Conservation (phyloP, 2,113 vertebrate species). For the Lamprotornis superbus region DNA sequence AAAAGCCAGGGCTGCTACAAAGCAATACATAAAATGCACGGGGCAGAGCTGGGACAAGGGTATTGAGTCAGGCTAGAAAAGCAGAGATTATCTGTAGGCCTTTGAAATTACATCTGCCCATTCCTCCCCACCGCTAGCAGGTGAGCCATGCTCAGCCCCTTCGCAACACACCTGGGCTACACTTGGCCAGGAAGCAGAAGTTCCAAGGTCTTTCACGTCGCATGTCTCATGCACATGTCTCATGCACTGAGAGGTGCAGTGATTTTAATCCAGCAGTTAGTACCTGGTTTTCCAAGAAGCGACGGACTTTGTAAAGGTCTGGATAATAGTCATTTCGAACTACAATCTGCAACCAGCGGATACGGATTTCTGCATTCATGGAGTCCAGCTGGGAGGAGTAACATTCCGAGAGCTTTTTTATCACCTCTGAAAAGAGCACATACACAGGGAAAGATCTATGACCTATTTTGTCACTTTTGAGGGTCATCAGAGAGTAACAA, state of each 20-base stretch:
- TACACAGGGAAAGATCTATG: background rate
- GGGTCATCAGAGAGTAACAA: background rate
- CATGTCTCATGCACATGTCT: slow-evolving; percentile 65
- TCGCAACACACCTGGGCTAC: slow-evolving; percentile 66
- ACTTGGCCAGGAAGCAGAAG: slow-evolving; percentile 63
- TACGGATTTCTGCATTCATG: slow-evolving; percentile 93
- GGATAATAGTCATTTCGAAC: slow-evolving; percentile 91
- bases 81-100: slow-evolving; percentile 25
- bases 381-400: slow-evolving; percentile 90
- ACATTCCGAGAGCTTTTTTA: slow-evolving; percentile 82
- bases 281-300: slow-evolving; percentile 94
- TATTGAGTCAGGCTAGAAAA: slow-evolving; percentile 8
- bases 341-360: slow-evolving; percentile 94
- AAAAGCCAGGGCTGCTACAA: slow-evolving; percentile 8
- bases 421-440: slow-evolving; percentile 78
- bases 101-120: slow-evolving; percentile 36
- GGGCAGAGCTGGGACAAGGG: slow-evolving; percentile 11
- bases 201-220: slow-evolving; percentile 66
- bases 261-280: slow-evolving; percentile 51
- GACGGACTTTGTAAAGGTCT: slow-evolving; percentile 87
- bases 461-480: background rate
- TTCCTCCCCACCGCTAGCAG: slow-evolving; percentile 58
- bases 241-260: slow-evolving; percentile 61
- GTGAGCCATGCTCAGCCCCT: slow-evolving; percentile 55
- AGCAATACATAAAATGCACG: background rate